Base-by-base conservation (phyloP, 2,113 vertebrate species). In the Microcebus jonahi region DNA sequence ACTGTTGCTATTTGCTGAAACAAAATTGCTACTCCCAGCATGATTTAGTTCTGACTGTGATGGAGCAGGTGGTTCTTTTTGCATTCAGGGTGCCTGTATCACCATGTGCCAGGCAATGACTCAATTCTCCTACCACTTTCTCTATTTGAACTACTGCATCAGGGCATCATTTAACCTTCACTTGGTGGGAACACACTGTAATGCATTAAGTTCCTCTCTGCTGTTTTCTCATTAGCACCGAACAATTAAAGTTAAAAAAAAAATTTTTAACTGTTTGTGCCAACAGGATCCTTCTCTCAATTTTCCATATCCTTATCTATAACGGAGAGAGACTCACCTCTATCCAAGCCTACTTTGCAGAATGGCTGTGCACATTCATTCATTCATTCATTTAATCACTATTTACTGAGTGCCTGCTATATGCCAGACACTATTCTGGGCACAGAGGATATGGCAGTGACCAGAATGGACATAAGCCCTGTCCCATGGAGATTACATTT, bases 141-240 rank as follows among this genome's bases (percentile, higher is more conserved):
- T 85, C 81, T 25, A 6, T 55, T 27, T 79, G 85, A 96, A 79
- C 63, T 34, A 12, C 81, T 53, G 25, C 82, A 50, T 59, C 88
- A 50, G 81, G 81, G 76, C 48, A 59, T 65, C 95, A 92, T 77
- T 95, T 91, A 95, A 89, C 96, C 88, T 96, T 90, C 85, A 82
- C 36, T 79, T 67, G 48, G 36, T 88, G 82, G 39, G 70, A 82
- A 93, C 68, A 79, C 85, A 45, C 71, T 48, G 20, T 29, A 63
- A 70, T 42, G 31, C 45, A 31, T 25, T 27, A 67, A 76, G 59
- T 59, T 95, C 61, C 36, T 88, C 91, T 97, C 94, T 97, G 93
- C 63, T 97, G 67, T 96, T 94, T 97, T 95, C 96, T 97, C 77
- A 95, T 97, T 95, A 97, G 88, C 81, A 86, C 85, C 81, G 65